Conservation (phyloP, 2,797 vertebrate genomes). For the Periophthalmus magnuspinnatus region DNA sequence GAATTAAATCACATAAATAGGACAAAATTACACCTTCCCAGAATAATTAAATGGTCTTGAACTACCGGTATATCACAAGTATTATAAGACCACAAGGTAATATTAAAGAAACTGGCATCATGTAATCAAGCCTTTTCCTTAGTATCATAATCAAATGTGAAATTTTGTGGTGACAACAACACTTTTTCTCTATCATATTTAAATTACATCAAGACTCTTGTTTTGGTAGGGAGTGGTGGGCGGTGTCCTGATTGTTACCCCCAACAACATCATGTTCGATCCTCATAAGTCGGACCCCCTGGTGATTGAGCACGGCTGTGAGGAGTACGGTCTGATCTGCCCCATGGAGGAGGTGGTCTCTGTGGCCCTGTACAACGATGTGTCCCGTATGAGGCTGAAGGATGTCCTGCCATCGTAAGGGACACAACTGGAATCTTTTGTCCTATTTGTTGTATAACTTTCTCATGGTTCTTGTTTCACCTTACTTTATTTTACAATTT, state of each 20-base stretch:
- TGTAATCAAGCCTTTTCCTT: no score
- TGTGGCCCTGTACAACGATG: slow-evolving; percentile 93
- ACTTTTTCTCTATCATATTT: background rate
- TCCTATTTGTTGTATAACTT: background rate
- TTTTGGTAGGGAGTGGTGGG: slow-evolving; percentile 90
- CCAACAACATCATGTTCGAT: slow-evolving; percentile 99
- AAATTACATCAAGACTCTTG: background rate
- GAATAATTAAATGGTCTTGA: background rate
- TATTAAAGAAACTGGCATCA: background rate
- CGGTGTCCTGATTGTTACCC: slow-evolving; percentile 98
- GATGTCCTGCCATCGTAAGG: slow-evolving; percentile 97
- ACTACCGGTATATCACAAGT: no score
- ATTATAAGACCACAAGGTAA: background rate
- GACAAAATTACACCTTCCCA: no score
- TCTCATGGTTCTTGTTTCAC: background rate
- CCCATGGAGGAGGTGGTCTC: slow-evolving; percentile 98
- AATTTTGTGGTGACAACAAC: no score
- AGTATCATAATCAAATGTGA: background rate
- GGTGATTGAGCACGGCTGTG: slow-evolving; percentile 97
- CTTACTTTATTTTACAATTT: background rate
- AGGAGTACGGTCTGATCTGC: slow-evolving; percentile 97
- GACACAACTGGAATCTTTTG: background rate
- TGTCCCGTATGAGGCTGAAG: slow-evolving; percentile 98
- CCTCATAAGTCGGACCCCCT: slow-evolving; percentile 97
- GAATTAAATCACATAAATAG: no score